Percentiles rank a stretch among this genome's conserved stretches.
phyloP scores from a whole-genome alignment of 2,888 invertebrate species.

The Hypena proboscidalis region DNA sequence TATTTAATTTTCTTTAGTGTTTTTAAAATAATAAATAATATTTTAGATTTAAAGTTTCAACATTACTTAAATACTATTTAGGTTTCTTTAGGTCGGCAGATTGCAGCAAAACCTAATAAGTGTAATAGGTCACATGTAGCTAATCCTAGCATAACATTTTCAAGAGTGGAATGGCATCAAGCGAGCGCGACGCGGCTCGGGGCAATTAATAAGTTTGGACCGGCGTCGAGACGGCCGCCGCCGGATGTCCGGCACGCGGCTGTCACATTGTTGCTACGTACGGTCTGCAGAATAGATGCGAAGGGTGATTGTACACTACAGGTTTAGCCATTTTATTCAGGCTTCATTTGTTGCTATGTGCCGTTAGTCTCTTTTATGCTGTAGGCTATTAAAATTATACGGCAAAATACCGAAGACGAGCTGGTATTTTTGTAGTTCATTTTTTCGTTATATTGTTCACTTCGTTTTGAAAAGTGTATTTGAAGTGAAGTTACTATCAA shows the following conservation, averaged over 20 bases:
- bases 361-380: too few relatives aligned
- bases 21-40: too few relatives aligned
- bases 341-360: constrained; percentile 2
- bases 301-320: constrained; percentile 23
- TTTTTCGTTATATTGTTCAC: too few relatives aligned
- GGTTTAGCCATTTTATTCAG: not conserved
- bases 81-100: too few relatives aligned
- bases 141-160: constrained; percentile 35
- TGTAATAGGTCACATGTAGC: constrained; percentile 3
- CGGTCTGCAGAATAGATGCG: constrained; percentile 45
- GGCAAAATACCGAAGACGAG: too few relatives aligned
- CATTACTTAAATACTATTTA: too few relatives aligned
- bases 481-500: too few relatives aligned
- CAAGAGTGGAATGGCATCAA: constrained; percentile 44
- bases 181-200: constrained; percentile 61
- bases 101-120: not conserved
- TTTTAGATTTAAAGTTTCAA: too few relatives aligned
- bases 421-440: too few relatives aligned
- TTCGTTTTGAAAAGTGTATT: too few relatives aligned
- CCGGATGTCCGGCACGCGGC: constrained; percentile 71
- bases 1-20: too few relatives aligned
- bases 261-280: constrained; percentile 55
- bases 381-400: too few relatives aligned
- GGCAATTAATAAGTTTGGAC: constrained; percentile 80
- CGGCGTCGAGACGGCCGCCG: constrained; percentile 53